Evolutionary conservation across 2,888 invertebrate species (phyloP).

Genomic region (Drosophila neonasuta): DNA sequence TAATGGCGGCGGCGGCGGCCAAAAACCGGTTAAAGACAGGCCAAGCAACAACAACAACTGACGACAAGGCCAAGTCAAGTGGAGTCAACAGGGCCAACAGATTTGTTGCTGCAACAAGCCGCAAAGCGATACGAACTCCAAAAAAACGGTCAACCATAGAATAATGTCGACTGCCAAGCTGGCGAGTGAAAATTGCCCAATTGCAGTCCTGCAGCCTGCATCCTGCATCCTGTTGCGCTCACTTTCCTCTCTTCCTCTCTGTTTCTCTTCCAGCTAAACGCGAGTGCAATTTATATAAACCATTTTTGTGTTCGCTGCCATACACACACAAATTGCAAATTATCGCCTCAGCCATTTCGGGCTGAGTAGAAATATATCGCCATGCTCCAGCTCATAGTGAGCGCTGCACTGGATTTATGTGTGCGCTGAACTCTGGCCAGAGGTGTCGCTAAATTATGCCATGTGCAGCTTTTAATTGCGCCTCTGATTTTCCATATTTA

Average conservation of each 20-base stretch:
- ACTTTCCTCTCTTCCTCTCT: background rate
- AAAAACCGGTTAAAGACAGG: constrained; percentile 69
- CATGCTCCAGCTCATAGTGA: constrained; percentile 13
- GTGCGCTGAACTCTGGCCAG: constrained; percentile 38
- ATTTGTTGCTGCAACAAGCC: constrained; percentile 75
- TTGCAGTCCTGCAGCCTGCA: constrained; percentile 14
- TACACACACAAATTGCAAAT: constrained; percentile 72
- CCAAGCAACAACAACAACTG: constrained; percentile 38
- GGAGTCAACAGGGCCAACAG: constrained; percentile 36
- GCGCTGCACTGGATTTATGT: constrained; percentile 50
- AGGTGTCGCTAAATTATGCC: constrained; percentile 72
- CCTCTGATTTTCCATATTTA: constrained; percentile 63
- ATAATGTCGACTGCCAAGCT: constrained; percentile 1
- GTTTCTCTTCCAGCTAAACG: background rate
- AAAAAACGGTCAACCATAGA: background rate
- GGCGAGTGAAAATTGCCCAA: constrained; percentile 13
- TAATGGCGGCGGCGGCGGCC: constrained; percentile 60
- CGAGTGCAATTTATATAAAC: constrained; percentile 58
- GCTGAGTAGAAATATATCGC: constrained; percentile 45
- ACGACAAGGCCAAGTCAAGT: constrained; percentile 26
- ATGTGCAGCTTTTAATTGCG: constrained; percentile 72
- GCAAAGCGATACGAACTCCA: constrained; percentile 53
- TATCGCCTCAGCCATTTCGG: constrained; percentile 68
- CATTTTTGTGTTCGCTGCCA: constrained; percentile 44
- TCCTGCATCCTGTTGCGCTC: constrained; percentile 15